Base-by-base conservation (phyloP, 2,888 invertebrate genomes). In the Ophion slaviceki region DNA sequence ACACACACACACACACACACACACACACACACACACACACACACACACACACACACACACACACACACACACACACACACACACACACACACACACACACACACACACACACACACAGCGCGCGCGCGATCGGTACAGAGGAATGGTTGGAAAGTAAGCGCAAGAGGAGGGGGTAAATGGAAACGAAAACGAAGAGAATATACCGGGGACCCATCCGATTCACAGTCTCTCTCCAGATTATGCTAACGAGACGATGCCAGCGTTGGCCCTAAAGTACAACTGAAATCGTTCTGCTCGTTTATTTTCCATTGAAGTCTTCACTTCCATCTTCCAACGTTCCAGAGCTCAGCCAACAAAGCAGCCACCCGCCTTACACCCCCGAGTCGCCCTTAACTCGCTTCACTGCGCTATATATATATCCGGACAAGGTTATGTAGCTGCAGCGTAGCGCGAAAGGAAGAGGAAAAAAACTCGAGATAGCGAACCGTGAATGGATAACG, bases 241-340 rank as follows among this genome's bases (percentile, higher is more conserved):
- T 92, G 92, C 91, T 92, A 92, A 92, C 91, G 90, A 92, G 90
- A 89, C 89, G 89, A 92, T 89, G 87, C 86, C 88, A 78, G 84
- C 85, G 67, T 80, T 74, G 85, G 82, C 77, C 75, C 72, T 79
- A 82, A 85, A 71, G 75, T 82, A 85, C 86, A 83, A 82, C 82
- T 68, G 76, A 77, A 80, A 80, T 75, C 77, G 86, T 83, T 74
- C 57, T 67, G 57, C 80, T 86, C 86, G 80, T 83, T 80, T 86
- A 80, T 83, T 86, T 89, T 87, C 85, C 87, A 86, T 86, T 83
- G 81, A 77, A 72, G 77, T 88, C 82, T 85, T 83, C 84, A 82
- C 71, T 77, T 67, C 59, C 71, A 80, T 67, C 64, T 80, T 62
- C 17, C 45, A 17, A 62, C 61, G 14, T 74, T 32, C 40, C 17